A percentile compares a stretch with the other conserved stretches of the same genome.
Conservation (phyloP, 1,140 invertebrate genomes). For the Arion vulgaris region DNA sequence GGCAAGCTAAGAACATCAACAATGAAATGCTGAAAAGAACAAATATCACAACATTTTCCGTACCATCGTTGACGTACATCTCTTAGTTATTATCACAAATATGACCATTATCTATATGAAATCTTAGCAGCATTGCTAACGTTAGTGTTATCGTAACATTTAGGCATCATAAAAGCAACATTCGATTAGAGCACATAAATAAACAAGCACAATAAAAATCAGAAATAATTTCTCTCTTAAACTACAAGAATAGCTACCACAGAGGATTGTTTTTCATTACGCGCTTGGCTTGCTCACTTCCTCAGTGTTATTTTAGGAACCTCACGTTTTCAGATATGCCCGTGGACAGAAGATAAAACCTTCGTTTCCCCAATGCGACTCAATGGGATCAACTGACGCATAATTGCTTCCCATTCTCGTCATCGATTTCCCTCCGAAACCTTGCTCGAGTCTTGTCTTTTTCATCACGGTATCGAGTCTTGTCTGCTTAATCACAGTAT, state of each 20-base stretch:
- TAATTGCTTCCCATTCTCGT: slow-evolving; percentile 16
- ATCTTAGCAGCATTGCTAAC: no score
- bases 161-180: no score
- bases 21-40: no score
- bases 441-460: slow-evolving; percentile 3
- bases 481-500: no score
- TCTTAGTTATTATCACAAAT: no score
- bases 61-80: no score
- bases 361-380: neutral
- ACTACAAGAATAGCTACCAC: neutral
- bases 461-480: neutral
- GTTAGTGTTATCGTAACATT: no score
- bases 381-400: slow-evolving; percentile 18
- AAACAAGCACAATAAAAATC: neutral
- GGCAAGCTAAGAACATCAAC: no score
- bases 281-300: slow-evolving; percentile 15
- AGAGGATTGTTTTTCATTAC: neutral
- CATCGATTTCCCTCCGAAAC: neutral
- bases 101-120: no score
- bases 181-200: no score
- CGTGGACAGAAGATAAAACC: slow-evolving; percentile 11
- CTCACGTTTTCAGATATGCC: neutral
- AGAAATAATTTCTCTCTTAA: neutral
- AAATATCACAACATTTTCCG: no score
- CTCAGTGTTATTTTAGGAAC: slow-evolving; percentile 11